Evolutionary conservation across 2,113 vertebrate genomes (phyloP).

Genomic region (human): DNA sequence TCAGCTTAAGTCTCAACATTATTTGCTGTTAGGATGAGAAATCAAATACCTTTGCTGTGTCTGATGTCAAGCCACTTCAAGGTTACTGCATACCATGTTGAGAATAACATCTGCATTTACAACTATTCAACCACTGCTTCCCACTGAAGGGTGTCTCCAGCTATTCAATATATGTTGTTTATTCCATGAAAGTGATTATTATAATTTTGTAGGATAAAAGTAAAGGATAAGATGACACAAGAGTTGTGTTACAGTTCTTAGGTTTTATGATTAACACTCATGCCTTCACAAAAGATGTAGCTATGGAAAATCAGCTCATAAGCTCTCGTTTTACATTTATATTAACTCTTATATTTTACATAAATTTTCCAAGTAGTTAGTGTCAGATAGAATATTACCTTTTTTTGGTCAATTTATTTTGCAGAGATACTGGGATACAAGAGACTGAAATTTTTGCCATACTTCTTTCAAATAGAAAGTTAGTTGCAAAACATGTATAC

Average conservation of each 20-base stretch:
- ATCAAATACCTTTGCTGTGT: not conserved
- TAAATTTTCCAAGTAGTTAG: not conserved
- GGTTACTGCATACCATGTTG: not conserved
- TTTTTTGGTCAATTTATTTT: not conserved
- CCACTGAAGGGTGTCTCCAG: not conserved
- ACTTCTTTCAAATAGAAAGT: not conserved
- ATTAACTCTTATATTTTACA: not conserved
- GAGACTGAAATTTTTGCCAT: not conserved
- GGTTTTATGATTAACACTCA: not conserved
- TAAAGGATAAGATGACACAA: not conserved
- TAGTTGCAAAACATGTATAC: not conserved
- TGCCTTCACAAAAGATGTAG: not conserved
- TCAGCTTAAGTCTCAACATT: not conserved
- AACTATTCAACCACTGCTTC: not conserved
- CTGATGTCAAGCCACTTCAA: not conserved
- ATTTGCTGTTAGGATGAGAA: not conserved
- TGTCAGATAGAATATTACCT: not conserved
- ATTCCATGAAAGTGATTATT: not conserved
- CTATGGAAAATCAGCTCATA: not conserved
- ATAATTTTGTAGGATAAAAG: not conserved
- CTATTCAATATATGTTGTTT: not conserved
- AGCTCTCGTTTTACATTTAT: not conserved
- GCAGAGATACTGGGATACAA: not conserved
- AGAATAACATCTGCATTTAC: not conserved
- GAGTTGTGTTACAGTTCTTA: not conserved